Evolutionary conservation across 1,140 invertebrate genomes (phyloP).

Genomic region (Procambarus virginalis): DNA sequence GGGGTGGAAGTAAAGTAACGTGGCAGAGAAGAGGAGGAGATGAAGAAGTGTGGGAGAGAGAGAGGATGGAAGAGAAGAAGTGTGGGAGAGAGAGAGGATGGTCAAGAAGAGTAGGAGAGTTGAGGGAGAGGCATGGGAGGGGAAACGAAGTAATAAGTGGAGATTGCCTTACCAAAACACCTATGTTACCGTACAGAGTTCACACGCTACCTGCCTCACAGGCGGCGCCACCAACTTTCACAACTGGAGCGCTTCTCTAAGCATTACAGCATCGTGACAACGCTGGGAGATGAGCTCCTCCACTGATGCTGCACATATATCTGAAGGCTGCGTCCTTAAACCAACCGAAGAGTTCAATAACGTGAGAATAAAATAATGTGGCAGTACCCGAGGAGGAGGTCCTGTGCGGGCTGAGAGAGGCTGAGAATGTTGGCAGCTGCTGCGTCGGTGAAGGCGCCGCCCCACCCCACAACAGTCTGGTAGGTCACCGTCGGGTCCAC

Average conservation of each 20-base stretch:
- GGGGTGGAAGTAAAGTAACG: background rate
- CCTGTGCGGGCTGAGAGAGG: constrained; percentile 77
- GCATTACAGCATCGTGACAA: too few relatives aligned
- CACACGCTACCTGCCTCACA: too few relatives aligned
- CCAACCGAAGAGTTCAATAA: background rate
- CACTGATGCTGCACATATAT: too few relatives aligned
- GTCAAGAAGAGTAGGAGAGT: background rate
- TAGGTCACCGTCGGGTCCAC: constrained; percentile 70
- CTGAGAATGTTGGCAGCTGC: constrained; percentile 84
- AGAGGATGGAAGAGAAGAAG: too few relatives aligned
- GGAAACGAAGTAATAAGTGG: background rate
- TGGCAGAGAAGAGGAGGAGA: background rate
- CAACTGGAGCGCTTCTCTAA: too few relatives aligned
- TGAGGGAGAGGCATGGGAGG: background rate
- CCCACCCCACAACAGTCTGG: constrained; percentile 81
- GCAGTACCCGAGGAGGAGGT: constrained; percentile 77
- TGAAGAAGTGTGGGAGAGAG: background rate
- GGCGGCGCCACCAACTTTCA: too few relatives aligned
- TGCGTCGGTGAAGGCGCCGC: constrained; percentile 91
- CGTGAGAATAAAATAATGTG: background rate
- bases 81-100: too few relatives aligned
- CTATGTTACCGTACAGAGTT: too few relatives aligned
- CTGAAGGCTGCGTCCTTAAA: too few relatives aligned
- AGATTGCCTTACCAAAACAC: too few relatives aligned
- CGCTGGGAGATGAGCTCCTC: too few relatives aligned